Conservation (phyloP, 2,797 vertebrate genomes). For the Halcyon badia region DNA sequence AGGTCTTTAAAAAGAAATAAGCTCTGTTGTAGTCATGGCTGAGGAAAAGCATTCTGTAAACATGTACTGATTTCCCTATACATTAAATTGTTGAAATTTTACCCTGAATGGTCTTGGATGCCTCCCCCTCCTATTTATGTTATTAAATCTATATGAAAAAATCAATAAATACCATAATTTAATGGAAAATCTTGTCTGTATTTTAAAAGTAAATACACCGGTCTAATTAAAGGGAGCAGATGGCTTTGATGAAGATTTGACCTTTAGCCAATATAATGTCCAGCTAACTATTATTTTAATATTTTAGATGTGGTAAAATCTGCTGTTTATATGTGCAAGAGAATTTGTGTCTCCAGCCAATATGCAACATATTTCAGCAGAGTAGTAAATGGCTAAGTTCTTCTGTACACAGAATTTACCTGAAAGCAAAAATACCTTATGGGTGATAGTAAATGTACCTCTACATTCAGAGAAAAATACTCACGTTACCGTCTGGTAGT, state of each 20-base stretch:
- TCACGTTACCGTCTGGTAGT: not conserved
- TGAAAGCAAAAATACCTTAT: not conserved
- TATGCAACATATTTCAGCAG: not conserved
- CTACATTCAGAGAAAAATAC: not conserved
- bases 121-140: fast-evolving
- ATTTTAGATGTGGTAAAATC: not conserved
- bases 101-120: not conserved
- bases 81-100: not conserved
- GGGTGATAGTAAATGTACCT: not conserved
- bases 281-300: not conserved
- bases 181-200: not conserved
- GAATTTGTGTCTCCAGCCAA: not conserved
- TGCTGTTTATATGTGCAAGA: not conserved
- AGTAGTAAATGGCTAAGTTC: not conserved
- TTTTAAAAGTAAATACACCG: not conserved
- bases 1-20: not conserved
- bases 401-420: not conserved
- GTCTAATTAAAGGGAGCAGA: not conserved
- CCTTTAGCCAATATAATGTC: not conserved
- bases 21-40: not conserved
- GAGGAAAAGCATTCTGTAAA: not conserved
- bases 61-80: not conserved
- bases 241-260: not conserved
- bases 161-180: not conserved
- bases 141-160: not conserved